Percentiles rank a stretch among this genome's conserved stretches.
phyloP scores from a whole-genome alignment of 1,140 invertebrate species.

The Lamellibrachia luymesi region DNA sequence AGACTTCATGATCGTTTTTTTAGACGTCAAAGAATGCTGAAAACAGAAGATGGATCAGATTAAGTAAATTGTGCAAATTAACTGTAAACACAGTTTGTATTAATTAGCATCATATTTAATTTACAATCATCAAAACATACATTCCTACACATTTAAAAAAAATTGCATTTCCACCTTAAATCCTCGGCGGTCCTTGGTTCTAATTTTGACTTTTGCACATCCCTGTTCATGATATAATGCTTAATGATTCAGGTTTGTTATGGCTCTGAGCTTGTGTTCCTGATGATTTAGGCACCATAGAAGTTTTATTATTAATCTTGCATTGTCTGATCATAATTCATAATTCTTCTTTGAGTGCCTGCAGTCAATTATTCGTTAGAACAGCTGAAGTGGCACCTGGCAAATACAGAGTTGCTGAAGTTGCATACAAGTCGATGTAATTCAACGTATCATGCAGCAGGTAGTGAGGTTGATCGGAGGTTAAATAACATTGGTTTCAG shows the following conservation, averaged over 20 bases:
- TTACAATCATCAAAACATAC: background rate
- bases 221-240: too few relatives aligned
- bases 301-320: too few relatives aligned
- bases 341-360: too few relatives aligned
- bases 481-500: too few relatives aligned
- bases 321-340: too few relatives aligned
- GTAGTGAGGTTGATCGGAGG: too few relatives aligned
- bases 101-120: too few relatives aligned
- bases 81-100: background rate
- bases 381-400: too few relatives aligned
- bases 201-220: background rate
- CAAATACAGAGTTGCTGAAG: too few relatives aligned
- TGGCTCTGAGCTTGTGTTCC: too few relatives aligned
- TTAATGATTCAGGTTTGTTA: background rate
- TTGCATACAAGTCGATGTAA: background rate
- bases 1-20: background rate
- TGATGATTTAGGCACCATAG: too few relatives aligned
- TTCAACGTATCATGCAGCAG: background rate
- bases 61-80: background rate
- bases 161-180: background rate
- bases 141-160: background rate
- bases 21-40: background rate
- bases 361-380: too few relatives aligned
- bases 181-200: background rate
- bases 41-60: background rate